phyloP scores from a whole-genome alignment of 2,797 vertebrate species.

The Anas acuta region DNA sequence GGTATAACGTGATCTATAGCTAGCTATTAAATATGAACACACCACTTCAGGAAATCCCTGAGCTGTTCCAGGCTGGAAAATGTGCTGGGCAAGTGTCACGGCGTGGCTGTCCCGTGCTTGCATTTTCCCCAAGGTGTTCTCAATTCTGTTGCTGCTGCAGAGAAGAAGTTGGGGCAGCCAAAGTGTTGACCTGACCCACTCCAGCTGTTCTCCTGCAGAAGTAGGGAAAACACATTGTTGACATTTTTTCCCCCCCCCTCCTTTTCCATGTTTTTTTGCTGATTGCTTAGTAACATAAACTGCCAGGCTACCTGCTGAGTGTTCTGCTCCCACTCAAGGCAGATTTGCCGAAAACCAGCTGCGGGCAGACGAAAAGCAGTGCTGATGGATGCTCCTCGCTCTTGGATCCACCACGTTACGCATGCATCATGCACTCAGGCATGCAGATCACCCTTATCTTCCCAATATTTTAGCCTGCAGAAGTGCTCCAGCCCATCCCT shows the following conservation, averaged over 20 bases:
- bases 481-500: background rate
- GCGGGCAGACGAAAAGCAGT: background rate
- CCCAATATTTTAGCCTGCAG: background rate
- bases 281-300: background rate
- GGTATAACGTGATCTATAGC: background rate
- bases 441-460: background rate
- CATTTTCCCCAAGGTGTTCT: background rate
- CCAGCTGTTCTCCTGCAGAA: background rate
- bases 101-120: background rate
- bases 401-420: fast-evolving
- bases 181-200: background rate
- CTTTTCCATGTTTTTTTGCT: background rate
- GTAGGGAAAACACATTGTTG: background rate
- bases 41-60: background rate
- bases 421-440: fast-evolving
- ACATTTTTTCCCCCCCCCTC: fast-evolving
- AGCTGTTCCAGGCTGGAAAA: background rate
- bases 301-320: background rate
- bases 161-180: background rate
- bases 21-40: background rate
- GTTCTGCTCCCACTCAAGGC: background rate
- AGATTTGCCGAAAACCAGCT: background rate
- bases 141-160: background rate
- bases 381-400: background rate
- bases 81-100: background rate